phyloP scores from a whole-genome alignment of 2,888 invertebrate genomes.

The Eutolmus rufibarbis region DNA sequence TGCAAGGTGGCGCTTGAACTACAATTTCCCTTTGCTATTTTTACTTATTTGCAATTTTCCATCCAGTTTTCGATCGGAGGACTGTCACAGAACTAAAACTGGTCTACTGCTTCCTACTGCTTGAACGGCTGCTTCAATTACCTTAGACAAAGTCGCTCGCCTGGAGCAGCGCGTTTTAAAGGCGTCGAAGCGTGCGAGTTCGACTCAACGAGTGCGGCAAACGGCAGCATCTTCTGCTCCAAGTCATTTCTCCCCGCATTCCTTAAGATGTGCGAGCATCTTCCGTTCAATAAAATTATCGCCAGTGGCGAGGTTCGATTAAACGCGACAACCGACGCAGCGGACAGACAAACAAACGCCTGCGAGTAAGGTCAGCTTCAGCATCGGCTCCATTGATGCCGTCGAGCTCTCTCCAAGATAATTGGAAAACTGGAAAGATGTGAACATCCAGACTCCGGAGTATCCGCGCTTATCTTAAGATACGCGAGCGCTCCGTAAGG shows the following conservation, averaged over 20 bases:
- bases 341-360: not conserved
- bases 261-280: not conserved
- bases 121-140: not conserved
- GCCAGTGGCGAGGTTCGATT: not conserved
- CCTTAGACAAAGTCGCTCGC: not conserved
- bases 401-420: not conserved
- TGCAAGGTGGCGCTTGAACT: constrained; percentile 22
- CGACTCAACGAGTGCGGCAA: not conserved
- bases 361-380: constrained; percentile 30
- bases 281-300: constrained; percentile 26
- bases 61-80: not conserved
- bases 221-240: not conserved
- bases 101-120: not conserved
- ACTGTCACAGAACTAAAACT: not conserved
- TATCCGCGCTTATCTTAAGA: not conserved
- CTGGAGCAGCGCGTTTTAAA: not conserved
- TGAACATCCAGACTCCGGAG: not conserved
- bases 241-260: constrained; percentile 6
- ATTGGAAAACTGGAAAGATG: constrained; percentile 33
- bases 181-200: not conserved
- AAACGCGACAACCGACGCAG: not conserved
- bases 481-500: not conserved
- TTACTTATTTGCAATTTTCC: not conserved
- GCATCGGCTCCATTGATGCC: constrained; percentile 2
- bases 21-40: constrained; percentile 1